Base-by-base conservation (phyloP, 2,888 invertebrate genomes). In the Mamestra brassicae region DNA sequence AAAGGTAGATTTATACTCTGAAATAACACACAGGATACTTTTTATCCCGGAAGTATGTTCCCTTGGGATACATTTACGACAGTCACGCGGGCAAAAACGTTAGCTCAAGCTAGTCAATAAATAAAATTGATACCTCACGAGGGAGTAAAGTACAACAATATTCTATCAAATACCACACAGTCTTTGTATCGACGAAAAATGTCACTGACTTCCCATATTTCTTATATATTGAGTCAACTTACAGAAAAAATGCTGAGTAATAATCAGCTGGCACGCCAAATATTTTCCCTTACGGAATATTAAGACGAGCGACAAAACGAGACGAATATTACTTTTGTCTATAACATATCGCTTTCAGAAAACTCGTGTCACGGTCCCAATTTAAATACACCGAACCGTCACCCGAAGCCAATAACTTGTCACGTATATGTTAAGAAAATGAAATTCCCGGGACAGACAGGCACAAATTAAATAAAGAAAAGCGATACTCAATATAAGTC, bases 391-490 rank as follows among this genome's bases (percentile, higher is more conserved):
- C 62, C 78, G 60, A 73, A 66, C 60, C 78, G 67, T 84, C 78
- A 87, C 74, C 74, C 68, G 83, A 77, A 71, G 54, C 79, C 86
- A 83, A 85, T 87, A 85, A 86, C 88, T 87, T 86, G 87, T 86
- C 87, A 87, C 88, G 86, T 87, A 76, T 76, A 71, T 83, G 76
- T 79, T 66, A 76, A 85, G 80, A 82, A 87, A 86, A 87, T 85
- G 88, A 87, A 87, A 87, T 87, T 87, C 85, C 74, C 64, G 77
- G 64, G 42, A 76, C 63, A 84, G 84, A 74, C 75, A 80, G 74
- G 84, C 63, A 77, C 65, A 90, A 90, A 90, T 91, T 89, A 91
- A 90, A 87, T 90, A 87, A 89, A 85, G 85, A 86, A 79, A 81
- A 85, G 71, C 79, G 78, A 88, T 84, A 84, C 76, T 82, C 85